Evolutionary conservation across 2,888 invertebrate genomes (phyloP), one percentile per base, ranked within the genome.

Genomic region (Pterostichus niger): DNA sequence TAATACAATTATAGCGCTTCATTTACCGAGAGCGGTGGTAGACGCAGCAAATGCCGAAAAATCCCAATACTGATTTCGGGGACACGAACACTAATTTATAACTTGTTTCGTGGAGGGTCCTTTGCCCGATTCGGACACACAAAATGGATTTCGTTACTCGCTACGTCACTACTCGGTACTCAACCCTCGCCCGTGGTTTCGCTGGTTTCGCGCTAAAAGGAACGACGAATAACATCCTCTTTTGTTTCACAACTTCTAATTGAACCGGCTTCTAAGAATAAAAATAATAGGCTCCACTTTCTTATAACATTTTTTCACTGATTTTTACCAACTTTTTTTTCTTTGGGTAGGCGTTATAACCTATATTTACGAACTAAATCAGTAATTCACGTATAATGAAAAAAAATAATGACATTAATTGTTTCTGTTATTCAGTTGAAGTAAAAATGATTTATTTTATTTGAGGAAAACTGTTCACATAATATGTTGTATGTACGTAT

Each of bases 1-100:
- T 68, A 68, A 68, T 68, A 79, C 68, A 64, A 79, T 79, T 79
- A 79, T 79, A 68, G 64, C 79, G 79, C 64, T 79, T 64, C 64
- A 79, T 79, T 79, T 79, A 33, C 24, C 75, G 46, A 71, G 68
- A 15, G 68, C 44, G 31, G 59, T 24, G 11, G 64, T 40, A 40
- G 40, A 40, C 40, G 40, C 35, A 40, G 71, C 40, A 44, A 71
- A 75, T 75, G 54, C 17, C 24, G 76, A 54, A 77, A 77, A 77
- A 56, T 56, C 33, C 54, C 52, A 52, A 31, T 75, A 75, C 75
- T 75, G 75, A 75, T 75, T 73, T 52, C 33, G 49, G 31, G 75
- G 54, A 75, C 75, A 49, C 75, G 75, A 54, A 54, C 75, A 54
- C 75, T 75, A 75, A 75, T 75, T 75, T 75, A 75, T 75, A 52